Evolutionary conservation across 2,797 vertebrate species (phyloP).

Genomic region (Morus bassanus): DNA sequence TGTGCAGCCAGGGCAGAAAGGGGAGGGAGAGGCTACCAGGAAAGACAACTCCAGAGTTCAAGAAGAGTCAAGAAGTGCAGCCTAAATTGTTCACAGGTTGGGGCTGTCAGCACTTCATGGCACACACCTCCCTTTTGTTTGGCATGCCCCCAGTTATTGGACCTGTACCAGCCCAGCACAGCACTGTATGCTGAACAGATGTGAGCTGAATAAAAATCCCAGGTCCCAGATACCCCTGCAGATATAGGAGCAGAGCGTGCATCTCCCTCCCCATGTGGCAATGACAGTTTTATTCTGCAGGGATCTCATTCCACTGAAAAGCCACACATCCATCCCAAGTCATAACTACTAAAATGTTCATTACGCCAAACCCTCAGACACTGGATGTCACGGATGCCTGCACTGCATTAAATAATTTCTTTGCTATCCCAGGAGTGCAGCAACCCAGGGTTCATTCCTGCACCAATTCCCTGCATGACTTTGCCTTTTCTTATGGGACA

Average conservation of each 20-base stretch:
- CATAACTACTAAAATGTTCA: neutral
- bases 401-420: conserved; percentile 28
- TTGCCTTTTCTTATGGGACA: neutral
- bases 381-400: neutral
- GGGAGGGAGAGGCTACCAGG: conserved; percentile 21
- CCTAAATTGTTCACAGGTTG: neutral
- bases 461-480: neutral
- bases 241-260: neutral
- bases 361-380: neutral
- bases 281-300: neutral
- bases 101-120: neutral
- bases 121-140: conserved; percentile 1
- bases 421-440: neutral
- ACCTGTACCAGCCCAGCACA: neutral
- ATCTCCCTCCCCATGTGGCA: neutral
- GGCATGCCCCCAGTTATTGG: conserved; percentile 20
- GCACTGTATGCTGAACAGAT: conserved; percentile 27
- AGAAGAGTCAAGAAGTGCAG: neutral
- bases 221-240: neutral
- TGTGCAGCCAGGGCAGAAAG: conserved; percentile 29
- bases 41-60: conserved; percentile 34
- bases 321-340: neutral
- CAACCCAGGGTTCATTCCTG: neutral
- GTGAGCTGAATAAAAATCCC: conserved; percentile 48
- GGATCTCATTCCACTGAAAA: neutral